Evolutionary conservation across 2,113 vertebrate species (phyloP).

Genomic region (Balaeniceps rex): DNA sequence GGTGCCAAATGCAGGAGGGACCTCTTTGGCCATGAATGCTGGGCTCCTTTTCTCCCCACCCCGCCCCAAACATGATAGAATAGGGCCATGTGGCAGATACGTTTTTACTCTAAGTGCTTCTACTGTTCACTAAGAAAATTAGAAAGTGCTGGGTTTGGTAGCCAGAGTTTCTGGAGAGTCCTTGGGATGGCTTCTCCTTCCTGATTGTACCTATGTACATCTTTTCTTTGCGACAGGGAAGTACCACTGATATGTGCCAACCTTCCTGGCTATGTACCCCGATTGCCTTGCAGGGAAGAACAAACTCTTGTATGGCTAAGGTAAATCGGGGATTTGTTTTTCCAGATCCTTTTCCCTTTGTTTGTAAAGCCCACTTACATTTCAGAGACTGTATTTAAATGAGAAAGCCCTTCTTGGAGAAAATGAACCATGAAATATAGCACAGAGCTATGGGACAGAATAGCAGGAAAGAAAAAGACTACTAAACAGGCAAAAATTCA

Average conservation of each 20-base stretch:
- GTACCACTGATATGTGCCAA: not conserved
- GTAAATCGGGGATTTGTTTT: not conserved
- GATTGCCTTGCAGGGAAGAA: not conserved
- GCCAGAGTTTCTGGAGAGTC: not conserved
- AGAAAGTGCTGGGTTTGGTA: not conserved
- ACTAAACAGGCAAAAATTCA: not conserved
- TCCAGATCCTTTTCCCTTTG: not conserved
- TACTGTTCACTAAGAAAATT: not conserved
- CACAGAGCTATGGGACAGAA: not conserved
- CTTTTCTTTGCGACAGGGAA: not conserved
- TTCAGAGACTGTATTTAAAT: not conserved
- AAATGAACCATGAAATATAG: not conserved
- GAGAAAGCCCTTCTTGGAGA: not conserved
- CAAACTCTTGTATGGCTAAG: not conserved
- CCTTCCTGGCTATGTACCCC: not conserved
- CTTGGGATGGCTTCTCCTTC: not conserved
- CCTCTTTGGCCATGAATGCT: not conserved
- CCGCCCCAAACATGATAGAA: not conserved
- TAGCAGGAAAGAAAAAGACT: not conserved
- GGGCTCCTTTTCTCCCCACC: not conserved
- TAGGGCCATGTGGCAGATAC: rapidly evolving
- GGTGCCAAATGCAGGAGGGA: not conserved
- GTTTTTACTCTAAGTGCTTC: not conserved
- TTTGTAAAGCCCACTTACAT: not conserved
- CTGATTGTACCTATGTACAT: not conserved